Conservation (phyloP, 2,888 invertebrate genomes). For the Autographa gamma region DNA sequence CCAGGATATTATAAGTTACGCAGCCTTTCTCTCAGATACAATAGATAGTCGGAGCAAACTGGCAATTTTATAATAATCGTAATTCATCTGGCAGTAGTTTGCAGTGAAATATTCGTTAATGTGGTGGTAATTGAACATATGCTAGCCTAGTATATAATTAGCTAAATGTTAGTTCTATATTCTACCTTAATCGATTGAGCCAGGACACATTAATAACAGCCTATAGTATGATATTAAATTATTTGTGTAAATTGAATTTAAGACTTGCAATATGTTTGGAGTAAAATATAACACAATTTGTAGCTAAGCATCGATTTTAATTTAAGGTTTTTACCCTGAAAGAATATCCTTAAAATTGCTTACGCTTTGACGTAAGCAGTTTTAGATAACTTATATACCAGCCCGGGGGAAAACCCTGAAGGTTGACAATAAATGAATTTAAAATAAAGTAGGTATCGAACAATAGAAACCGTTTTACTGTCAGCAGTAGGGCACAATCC, state of each 20-base stretch:
- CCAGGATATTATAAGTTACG: slow-evolving; percentile 49
- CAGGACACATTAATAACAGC: not conserved
- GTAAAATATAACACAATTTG: not conserved
- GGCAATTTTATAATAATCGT: slow-evolving; percentile 44
- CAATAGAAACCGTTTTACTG: slow-evolving; percentile 32
- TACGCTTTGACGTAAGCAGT: not conserved
- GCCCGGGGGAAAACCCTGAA: not conserved
- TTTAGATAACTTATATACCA: not conserved
- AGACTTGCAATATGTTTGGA: no score
- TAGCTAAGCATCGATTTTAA: not conserved
- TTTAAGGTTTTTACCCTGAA: not conserved
- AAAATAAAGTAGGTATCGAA: slow-evolving; percentile 11
- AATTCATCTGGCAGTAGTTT: slow-evolving; percentile 35
- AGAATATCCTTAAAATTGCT: not conserved
- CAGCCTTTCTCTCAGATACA: slow-evolving; percentile 49
- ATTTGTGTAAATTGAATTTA: not conserved
- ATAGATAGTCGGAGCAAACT: slow-evolving; percentile 34
- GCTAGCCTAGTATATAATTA: slow-evolving; percentile 21
- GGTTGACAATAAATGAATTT: not conserved
- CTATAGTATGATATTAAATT: not conserved
- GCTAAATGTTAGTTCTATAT: not conserved
- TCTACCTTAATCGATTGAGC: not conserved
- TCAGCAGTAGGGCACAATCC: slow-evolving; percentile 21
- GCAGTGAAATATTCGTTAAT: slow-evolving; percentile 42
- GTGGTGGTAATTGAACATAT: slow-evolving; percentile 35